Base-by-base conservation (phyloP, 2,797 vertebrate species). In the Pangasius krempfi region DNA sequence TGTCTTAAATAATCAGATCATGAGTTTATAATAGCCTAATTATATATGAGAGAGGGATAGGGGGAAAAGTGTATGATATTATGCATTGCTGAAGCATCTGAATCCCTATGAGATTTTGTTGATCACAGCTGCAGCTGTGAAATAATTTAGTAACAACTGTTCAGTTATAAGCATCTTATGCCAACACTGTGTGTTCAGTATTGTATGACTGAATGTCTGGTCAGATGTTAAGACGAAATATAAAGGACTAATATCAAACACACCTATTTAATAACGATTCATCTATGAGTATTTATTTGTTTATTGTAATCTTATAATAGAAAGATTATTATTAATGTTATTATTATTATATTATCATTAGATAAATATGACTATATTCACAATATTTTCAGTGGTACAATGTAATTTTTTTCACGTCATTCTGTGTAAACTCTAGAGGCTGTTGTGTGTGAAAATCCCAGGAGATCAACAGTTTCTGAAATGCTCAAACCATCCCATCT, bases 1-100 rank as follows among this genome's bases (percentile, higher is more conserved):
- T 92, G 92, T 90, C 92, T 90, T 91, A 47, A 87, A 92, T 93
- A 94, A 93, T 96, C 94, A 94, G 92, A 93, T 94, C 93, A 94
- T 92, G 90, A 90, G 89, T 92, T 92, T 93, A 92, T 87, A 90
- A 90, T 84, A 89, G 88, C 91, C 92, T 94, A 91, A 94, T 94
- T 79, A 87, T 64, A 88, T 12, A 80, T 40, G 70, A 37, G 5
- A 0, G 30, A 64, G 56, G 12, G 40, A 54, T 33, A 60, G 79
- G 52, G 37, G 13, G 47, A 14, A 62, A 33, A 30, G n/a, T 52
- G 18, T n/a, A n/a, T 13, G 25, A 22, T 79, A 70, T 85, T 88
- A 80, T 86, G 60, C 62, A 47, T 56, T 62, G 52, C 75, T 72
- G 75, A 80, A 72, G 30, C 75, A 80, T 40, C 70, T n/a, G 6